Conservation (phyloP, 2,888 invertebrate species). For the Bugulina stolonifera region DNA sequence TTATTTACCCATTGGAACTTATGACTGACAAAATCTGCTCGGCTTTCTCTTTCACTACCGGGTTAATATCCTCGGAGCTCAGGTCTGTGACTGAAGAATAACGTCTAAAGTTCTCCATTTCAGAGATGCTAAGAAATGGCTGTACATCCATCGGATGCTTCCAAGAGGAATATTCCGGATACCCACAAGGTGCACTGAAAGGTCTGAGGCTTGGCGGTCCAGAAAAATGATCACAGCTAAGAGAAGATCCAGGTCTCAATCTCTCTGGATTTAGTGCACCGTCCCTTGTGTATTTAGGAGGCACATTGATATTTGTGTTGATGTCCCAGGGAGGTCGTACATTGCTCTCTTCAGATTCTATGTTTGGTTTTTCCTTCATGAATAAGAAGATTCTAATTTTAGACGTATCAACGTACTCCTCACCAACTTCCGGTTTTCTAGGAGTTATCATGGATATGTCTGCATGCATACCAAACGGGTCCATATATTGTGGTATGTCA, state of each 20-base stretch:
- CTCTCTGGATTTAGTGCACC: constrained; percentile 13
- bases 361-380: constrained; percentile 23
- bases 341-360: neutral
- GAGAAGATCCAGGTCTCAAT: neutral
- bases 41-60: neutral
- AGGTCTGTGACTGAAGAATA: constrained; percentile 23
- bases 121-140: neutral
- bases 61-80: neutral
- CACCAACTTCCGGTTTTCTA: neutral
- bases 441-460: neutral
- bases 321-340: constrained; percentile 24
- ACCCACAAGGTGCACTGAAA: constrained; percentile 18
- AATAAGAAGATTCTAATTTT: constrained; percentile 22
- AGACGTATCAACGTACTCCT: constrained; percentile 1
- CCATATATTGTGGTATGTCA: constrained; percentile 20
- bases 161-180: constrained; percentile 16
- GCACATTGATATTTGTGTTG: constrained; percentile 10
- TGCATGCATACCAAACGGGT: constrained; percentile 19
- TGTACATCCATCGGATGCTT: constrained; percentile 12
- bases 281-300: neutral
- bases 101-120: constrained; percentile 6
- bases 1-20: constrained; percentile 13
- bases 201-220: neutral
- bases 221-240: neutral
- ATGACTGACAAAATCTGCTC: neutral